Evolutionary conservation across 2,888 invertebrate species (phyloP).

Genomic region (Prenolepis imparis): DNA sequence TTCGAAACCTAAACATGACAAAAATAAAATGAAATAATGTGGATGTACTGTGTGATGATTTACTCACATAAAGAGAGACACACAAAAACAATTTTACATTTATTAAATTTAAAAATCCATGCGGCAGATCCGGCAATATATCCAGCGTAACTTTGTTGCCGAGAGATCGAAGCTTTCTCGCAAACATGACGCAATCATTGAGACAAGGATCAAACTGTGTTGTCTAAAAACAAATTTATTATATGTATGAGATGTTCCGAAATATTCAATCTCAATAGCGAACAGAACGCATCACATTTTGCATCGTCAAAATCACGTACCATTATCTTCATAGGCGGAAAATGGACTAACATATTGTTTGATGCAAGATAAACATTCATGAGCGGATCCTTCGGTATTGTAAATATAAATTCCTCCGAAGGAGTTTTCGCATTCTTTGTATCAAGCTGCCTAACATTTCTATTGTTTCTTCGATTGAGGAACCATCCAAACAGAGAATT

Average conservation of each 20-base stretch:
- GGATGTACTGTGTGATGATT: constrained; percentile 2
- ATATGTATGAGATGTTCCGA: neutral
- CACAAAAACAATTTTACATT: constrained; percentile 88
- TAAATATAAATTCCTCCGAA: constrained; percentile 88
- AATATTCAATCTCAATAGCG: neutral
- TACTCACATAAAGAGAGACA: constrained; percentile 1
- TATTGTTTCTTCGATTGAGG: constrained; percentile 67
- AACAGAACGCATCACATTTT: neutral
- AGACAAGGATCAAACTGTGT: constrained; percentile 92
- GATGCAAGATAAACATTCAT: constrained; percentile 96
- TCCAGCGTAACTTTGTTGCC: constrained; percentile 93
- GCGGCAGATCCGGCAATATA: constrained; percentile 95
- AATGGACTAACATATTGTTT: constrained; percentile 91
- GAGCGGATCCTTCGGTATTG: constrained; percentile 93
- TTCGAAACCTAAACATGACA: constrained; percentile 91
- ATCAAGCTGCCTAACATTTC: constrained; percentile 81
- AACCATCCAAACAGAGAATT: constrained; percentile 80
- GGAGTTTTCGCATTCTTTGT: constrained; percentile 84
- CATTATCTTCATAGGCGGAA: constrained; percentile 95
- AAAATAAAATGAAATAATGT: constrained; percentile 9
- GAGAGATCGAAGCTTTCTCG: constrained; percentile 93
- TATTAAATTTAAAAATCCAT: constrained; percentile 98
- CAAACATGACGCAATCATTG: constrained; percentile 98
- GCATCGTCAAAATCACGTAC: constrained; percentile 86
- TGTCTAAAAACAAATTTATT: constrained; percentile 88